A percentile compares a stretch with the other conserved stretches of the same genome.
phyloP scores from a whole-genome alignment of 2,888 invertebrate species.

The Caenorhabditis sp. region DNA sequence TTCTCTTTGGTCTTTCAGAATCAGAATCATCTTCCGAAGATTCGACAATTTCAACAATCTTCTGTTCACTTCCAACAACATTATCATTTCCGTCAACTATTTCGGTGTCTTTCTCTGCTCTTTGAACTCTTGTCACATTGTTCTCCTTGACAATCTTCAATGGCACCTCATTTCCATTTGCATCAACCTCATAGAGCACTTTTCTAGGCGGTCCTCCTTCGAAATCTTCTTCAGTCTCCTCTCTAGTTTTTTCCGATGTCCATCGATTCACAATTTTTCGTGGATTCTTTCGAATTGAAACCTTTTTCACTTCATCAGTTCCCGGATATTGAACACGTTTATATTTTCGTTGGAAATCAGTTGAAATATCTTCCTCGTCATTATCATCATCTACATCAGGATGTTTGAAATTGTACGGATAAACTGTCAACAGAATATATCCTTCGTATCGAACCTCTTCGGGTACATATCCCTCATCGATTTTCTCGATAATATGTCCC shows the following conservation, averaged over 20 bases:
- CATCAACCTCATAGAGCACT: slow-evolving; percentile 9
- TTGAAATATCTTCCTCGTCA: slow-evolving; percentile 19
- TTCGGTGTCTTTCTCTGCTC: slow-evolving; percentile 7
- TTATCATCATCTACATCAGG: too few relatives aligned
- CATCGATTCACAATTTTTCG: not conserved
- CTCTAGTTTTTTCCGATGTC: too few relatives aligned
- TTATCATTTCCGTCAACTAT: not conserved
- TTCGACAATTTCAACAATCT: not conserved
- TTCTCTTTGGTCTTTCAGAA: too few relatives aligned
- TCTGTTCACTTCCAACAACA: not conserved
- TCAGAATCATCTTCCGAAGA: too few relatives aligned
- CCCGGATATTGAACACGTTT: slow-evolving; percentile 13
- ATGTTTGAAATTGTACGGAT: slow-evolving; percentile 12
- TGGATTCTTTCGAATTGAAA: not conserved
- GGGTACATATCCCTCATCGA: slow-evolving; percentile 17
- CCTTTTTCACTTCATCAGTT: not conserved
- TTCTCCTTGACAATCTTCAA: slow-evolving; percentile 6
- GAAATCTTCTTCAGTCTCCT: not conserved
- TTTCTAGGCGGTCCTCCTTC: not conserved
- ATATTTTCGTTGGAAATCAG: slow-evolving; percentile 16
- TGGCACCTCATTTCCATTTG: slow-evolving; percentile 12
- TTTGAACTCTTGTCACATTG: slow-evolving; percentile 9
- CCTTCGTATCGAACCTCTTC: slow-evolving; percentile 23
- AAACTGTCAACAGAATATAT: slow-evolving; percentile 15
- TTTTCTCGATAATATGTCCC: slow-evolving; percentile 19